phyloP scores from a whole-genome alignment of 1,140 invertebrate species.

The Alviniconcha marisindica region DNA sequence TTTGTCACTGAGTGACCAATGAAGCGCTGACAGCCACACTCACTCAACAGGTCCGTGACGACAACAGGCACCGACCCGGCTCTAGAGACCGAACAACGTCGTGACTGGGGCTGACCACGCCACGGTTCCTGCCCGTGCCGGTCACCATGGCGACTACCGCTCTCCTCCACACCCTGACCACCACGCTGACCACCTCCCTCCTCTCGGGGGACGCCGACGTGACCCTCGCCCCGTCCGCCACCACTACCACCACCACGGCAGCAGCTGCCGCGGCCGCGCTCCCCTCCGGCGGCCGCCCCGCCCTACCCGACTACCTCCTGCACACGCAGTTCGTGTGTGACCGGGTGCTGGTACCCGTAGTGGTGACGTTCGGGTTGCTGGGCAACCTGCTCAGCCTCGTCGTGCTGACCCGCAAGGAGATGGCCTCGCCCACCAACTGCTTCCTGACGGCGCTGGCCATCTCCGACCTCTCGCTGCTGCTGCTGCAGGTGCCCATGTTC shows the following conservation, averaged over 20 bases:
- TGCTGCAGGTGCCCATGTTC: slow-evolving; percentile 52
- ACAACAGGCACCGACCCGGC: too few species aligned
- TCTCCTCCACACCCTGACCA: slow-evolving; percentile 17
- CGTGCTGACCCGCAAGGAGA: slow-evolving; percentile 89
- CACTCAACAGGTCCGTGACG: too few species aligned
- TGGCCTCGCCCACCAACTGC: slow-evolving; percentile 95
- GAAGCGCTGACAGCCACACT: too few species aligned
- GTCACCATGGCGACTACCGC: slow-evolving; percentile 3
- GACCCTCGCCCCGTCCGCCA: neutral
- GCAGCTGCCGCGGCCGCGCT: neutral
- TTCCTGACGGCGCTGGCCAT: slow-evolving; percentile 91
- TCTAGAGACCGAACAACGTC: too few species aligned
- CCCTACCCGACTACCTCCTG: slow-evolving; percentile 43
- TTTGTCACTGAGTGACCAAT: too few species aligned
- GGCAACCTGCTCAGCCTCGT: slow-evolving; percentile 93
- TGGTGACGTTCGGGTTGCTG: slow-evolving; percentile 89
- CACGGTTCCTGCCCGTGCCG: too few species aligned
- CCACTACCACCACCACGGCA: neutral
- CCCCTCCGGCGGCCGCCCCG: slow-evolving; percentile 3
- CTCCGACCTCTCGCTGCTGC: slow-evolving; percentile 83
- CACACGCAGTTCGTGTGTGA: slow-evolving; percentile 41
- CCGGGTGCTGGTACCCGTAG: slow-evolving; percentile 81
- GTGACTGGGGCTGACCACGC: too few species aligned
- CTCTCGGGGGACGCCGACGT: neutral
- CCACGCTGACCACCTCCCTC: slow-evolving; percentile 23